Evolutionary conservation across 2,888 invertebrate species (phyloP), one percentile per base, ranked within the genome.

Genomic region (Oscheius sp.): DNA sequence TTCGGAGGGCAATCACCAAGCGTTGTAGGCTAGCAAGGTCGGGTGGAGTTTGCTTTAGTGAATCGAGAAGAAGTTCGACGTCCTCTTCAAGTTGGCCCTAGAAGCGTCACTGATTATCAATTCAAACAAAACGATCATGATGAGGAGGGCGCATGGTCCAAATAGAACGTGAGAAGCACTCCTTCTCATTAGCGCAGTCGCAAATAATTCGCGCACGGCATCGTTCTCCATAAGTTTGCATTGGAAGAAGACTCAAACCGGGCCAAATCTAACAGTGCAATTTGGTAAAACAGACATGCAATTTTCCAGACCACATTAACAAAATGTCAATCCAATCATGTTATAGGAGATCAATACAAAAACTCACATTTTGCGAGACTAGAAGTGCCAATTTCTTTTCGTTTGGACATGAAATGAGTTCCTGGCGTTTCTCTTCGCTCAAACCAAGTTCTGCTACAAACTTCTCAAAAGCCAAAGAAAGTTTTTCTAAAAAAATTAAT

Each of bases 311-410:
- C n/a, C 37, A 42, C n/a, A 42, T 42, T 42, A 42, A 42, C n/a
- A 42, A 42, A 42, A 42, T 42, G 42, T 34, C 12, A n/a, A 6
- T 12, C 37, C 8, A 34, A 34, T 12, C 37, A 34, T 34, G 37
- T 34, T 10, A 3, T 4, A 42, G 17, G 12, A 12, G 12, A 42
- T 42, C 4, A n/a, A n/a, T n/a, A n/a, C n/a, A n/a, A n/a, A n/a
- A n/a, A 74, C 76, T 70, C 46, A 78, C 78, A 70, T 73, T 65
- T 58, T 78, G 72, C 33, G 75, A 73, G 17, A 69, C 66, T 55
- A 84, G 58, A 69, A 84, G 73, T 17, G 79, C 70, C 68, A 81
- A 76, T 52, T 84, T 84, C 75, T 82, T 83, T 63, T 83, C 82
- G 20, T 71, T 63, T 10, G 81, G 71, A 46, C 82, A 84, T 17